phyloP scores from a whole-genome alignment of 2,888 invertebrate species.

The Cremastinae sp. region DNA sequence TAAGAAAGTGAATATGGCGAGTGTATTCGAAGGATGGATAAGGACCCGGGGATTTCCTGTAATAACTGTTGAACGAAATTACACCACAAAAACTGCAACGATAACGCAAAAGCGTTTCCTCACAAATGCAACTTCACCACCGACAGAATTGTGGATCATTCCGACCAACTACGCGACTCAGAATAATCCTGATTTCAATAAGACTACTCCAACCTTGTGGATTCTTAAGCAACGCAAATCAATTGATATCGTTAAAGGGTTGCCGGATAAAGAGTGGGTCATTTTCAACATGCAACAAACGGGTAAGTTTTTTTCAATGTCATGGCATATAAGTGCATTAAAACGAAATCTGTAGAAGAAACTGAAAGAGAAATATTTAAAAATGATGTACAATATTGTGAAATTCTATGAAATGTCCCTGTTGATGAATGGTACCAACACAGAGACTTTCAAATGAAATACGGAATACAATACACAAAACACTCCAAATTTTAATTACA shows the following conservation, averaged over 20 bases:
- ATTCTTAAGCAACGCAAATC: slow-evolving; percentile 73
- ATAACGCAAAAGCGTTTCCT: slow-evolving; percentile 79
- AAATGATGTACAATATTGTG: no score
- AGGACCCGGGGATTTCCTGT: slow-evolving; percentile 85
- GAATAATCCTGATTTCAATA: slow-evolving; percentile 75
- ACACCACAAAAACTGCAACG: slow-evolving; percentile 78
- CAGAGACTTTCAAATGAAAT: no score
- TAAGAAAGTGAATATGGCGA: slow-evolving; percentile 58
- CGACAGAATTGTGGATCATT: slow-evolving; percentile 69
- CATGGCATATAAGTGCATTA: no score
- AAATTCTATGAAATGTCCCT: no score
- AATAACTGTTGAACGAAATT: slow-evolving; percentile 82
- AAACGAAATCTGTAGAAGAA: no score
- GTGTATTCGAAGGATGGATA: slow-evolving; percentile 83
- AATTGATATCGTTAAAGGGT: slow-evolving; percentile 76
- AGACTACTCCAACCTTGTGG: slow-evolving; percentile 82
- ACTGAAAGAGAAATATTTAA: no score
- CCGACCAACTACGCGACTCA: slow-evolving; percentile 70
- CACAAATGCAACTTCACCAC: background rate
- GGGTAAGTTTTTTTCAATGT: no score
- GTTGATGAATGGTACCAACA: no score
- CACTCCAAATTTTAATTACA: background rate
- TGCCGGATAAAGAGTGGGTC: slow-evolving; percentile 81
- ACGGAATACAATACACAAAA: no score
- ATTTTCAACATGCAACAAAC: slow-evolving; percentile 85